Conservation (phyloP, 1,140 invertebrate genomes). For the Gryon sp. region DNA sequence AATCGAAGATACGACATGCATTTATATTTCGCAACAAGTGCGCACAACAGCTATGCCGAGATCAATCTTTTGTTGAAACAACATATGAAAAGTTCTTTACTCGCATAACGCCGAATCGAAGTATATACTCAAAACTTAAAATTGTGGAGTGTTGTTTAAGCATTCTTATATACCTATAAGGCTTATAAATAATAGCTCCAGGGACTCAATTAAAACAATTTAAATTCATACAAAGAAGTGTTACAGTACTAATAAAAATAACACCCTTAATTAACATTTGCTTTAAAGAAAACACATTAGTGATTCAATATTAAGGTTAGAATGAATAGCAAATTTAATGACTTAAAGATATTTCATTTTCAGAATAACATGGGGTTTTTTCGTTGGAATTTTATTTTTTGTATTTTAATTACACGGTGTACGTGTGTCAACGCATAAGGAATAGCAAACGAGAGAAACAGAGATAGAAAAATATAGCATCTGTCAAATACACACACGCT, state of each 20-base stretch:
- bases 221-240: conserved; percentile 6
- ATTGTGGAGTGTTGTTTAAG: conserved; percentile 42
- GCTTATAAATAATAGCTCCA: conserved; percentile 15
- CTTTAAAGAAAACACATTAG: no score
- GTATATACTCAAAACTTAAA: conserved; percentile 48
- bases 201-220: not conserved
- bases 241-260: no score
- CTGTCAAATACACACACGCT: conserved; percentile 13
- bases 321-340: no score
- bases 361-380: no score
- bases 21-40: conserved; percentile 33
- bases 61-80: conserved; percentile 37
- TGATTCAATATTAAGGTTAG: no score
- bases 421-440: conserved; percentile 44
- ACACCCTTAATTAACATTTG: no score
- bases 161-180: conserved; percentile 51
- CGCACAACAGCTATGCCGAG: conserved; percentile 19
- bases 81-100: conserved; percentile 59
- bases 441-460: no score
- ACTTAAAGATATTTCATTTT: no score
- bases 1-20: conserved; percentile 34
- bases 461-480: conserved; percentile 26
- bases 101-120: conserved; percentile 43
- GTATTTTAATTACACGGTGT: no score
- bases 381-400: no score